Base-by-base conservation (phyloP, 23 tunicate genomes). In the Oikopleura dioica region DNA sequence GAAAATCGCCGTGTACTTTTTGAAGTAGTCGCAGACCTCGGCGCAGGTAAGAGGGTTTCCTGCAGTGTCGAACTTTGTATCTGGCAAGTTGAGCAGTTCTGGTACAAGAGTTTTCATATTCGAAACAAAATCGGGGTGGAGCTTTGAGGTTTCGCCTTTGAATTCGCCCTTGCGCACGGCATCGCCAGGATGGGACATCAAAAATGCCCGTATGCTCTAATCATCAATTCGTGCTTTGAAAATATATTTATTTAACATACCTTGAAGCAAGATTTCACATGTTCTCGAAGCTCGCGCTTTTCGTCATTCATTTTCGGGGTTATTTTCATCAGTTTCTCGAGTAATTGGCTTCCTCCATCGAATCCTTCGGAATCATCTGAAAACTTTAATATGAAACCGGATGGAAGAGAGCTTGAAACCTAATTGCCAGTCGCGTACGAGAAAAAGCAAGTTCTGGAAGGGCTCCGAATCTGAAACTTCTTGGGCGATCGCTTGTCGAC, bases 401-500 rank as follows among this genome's bases (percentile, higher is more conserved):
- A n/a, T n/a, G n/a, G n/a, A n/a, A n/a, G n/a, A n/a, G n/a, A n/a
- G n/a, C n/a, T n/a, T n/a, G n/a, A n/a, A n/a, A n/a, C n/a, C n/a
- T n/a, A 44, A 44, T 37, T 38, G 34, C 79, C 79, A 77, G 38
- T 77, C 79, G 5, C 79, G 68, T 9, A 77, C 38, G 30, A 77
- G 5, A 31, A 77, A 77, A 26, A 77, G 9, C 4, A 77, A 51
- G 26, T 77, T 38, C 37, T 91, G 97, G 68, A 91, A 91, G 16
- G 91, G 86, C 77, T 84, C 83, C 34, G 50, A 78, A 1, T 76
- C 59, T 31, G 92, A 80, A 31, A 38, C 78, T 35, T 80, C 88
- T 78, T 83, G 63, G n/a, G 92, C 86, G 2, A 82, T 50, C 16
- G 55, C 55, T 44, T 44, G 55, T 59, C 84, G 82, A 23, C 95